phyloP scores from a whole-genome alignment of 1,140 invertebrate genomes.

The Drosophila yakuba region DNA sequence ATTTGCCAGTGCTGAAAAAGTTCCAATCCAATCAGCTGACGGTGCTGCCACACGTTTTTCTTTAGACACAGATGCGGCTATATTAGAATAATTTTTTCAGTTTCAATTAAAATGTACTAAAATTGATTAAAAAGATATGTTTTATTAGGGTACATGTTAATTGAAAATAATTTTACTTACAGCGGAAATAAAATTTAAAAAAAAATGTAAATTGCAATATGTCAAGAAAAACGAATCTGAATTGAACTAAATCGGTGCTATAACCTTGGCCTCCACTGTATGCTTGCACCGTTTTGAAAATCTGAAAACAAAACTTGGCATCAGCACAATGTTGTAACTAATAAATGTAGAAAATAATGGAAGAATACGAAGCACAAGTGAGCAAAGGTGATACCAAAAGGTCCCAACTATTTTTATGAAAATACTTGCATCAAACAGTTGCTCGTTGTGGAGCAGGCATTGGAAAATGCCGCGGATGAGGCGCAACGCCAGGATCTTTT shows the following conservation, averaged over 20 bases:
- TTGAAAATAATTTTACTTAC: background rate
- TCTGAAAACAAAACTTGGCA: background rate
- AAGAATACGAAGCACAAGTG: slow-evolving; percentile 76
- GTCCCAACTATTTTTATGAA: background rate
- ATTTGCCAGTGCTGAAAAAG: slow-evolving; percentile 19
- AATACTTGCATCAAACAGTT: slow-evolving; percentile 85
- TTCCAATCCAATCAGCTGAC: background rate
- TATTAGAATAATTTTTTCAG: background rate
- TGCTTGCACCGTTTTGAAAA: slow-evolving; percentile 6
- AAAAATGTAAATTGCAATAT: too few species aligned
- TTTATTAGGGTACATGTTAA: too few species aligned
- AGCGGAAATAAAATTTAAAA: too few species aligned
- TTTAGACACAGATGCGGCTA: background rate
- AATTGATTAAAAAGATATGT: background rate
- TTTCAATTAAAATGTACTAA: too few species aligned
- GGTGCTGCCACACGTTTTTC: slow-evolving; percentile 5
- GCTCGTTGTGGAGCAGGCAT: slow-evolving; percentile 86
- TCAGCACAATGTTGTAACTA: background rate
- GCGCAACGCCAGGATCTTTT: slow-evolving; percentile 87
- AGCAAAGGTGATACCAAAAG: slow-evolving; percentile 9
- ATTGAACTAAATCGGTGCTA: background rate
- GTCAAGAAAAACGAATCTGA: background rate
- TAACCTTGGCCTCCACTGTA: background rate
- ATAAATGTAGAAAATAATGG: slow-evolving; percentile 25
- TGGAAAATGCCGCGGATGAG: slow-evolving; percentile 85